Conservation (phyloP, 1,140 invertebrate species). For the Bombus huntii region DNA sequence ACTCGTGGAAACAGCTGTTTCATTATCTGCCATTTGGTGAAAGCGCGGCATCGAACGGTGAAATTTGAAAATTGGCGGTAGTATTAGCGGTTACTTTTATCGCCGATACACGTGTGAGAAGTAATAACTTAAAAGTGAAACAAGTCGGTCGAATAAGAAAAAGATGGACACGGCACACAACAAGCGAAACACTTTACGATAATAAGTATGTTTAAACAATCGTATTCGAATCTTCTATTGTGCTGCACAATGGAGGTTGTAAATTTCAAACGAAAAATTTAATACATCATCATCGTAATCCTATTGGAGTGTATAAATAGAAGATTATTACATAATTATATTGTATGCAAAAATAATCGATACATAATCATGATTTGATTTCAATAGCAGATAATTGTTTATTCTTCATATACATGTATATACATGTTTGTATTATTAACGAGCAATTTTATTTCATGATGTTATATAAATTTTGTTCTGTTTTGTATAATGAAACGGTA, state of each 20-base stretch:
- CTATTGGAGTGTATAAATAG: not conserved
- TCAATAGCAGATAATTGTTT: not conserved
- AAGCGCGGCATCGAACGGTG: conserved; percentile 17
- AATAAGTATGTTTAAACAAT: not conserved
- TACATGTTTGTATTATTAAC: not conserved
- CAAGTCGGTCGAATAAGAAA: not conserved
- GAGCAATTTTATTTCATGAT: no score
- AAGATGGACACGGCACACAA: not conserved
- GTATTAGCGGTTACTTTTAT: not conserved
- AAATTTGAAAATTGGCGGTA: conserved; percentile 56
- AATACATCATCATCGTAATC: not conserved
- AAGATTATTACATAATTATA: not conserved
- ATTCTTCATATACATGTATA: not conserved
- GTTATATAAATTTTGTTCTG: not conserved
- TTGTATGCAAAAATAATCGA: not conserved
- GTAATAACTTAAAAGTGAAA: not conserved
- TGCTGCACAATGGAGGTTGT: not conserved
- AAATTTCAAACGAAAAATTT: not conserved
- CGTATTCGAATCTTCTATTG: not conserved
- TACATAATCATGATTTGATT: not conserved
- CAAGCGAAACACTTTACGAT: not conserved
- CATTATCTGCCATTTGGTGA: conserved; percentile 58
- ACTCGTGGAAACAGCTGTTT: conserved; percentile 63
- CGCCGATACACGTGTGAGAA: not conserved
- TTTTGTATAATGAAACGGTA: not conserved